Evolutionary conservation across 2,888 invertebrate genomes (phyloP).

Genomic region (Pogonocherus hispidulus): DNA sequence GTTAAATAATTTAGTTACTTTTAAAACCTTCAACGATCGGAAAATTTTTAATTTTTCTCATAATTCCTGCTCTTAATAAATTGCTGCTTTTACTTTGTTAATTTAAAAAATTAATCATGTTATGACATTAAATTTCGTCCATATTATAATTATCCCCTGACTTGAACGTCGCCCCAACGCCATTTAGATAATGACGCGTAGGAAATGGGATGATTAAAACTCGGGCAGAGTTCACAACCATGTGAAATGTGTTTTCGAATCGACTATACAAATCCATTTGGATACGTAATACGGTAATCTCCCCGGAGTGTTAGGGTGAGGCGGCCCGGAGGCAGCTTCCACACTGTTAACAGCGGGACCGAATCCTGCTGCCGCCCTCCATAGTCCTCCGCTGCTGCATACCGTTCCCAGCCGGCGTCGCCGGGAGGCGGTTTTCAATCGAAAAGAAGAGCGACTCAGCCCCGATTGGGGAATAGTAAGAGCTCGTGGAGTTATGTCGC

Average conservation of each 20-base stretch:
- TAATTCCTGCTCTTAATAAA: no score
- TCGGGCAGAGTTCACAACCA: background rate
- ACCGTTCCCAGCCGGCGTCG: background rate
- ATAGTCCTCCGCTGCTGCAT: background rate
- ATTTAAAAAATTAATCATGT: no score
- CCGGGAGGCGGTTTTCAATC: slow-evolving; percentile 4
- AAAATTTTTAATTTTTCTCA: no score
- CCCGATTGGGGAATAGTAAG: no score
- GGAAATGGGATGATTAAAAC: slow-evolving; percentile 3
- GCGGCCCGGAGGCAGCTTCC: background rate
- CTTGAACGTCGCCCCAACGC: background rate
- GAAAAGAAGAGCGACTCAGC: background rate
- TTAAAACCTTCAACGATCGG: no score
- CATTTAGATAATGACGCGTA: background rate
- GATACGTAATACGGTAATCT: slow-evolving; percentile 14
- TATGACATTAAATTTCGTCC: no score
- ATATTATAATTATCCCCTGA: background rate
- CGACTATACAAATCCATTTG: slow-evolving; percentile 19
- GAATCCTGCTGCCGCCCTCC: background rate
- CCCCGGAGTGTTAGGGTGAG: background rate
- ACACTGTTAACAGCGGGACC: background rate
- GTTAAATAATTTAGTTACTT: no score
- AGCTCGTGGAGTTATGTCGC: no score
- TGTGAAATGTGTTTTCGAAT: slow-evolving; percentile 14
- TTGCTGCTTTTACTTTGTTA: no score